A percentile compares a stretch with the other conserved stretches of the same genome.
Conservation (phyloP, 2,888 invertebrate genomes). For the Deladenus siricidicola region DNA sequence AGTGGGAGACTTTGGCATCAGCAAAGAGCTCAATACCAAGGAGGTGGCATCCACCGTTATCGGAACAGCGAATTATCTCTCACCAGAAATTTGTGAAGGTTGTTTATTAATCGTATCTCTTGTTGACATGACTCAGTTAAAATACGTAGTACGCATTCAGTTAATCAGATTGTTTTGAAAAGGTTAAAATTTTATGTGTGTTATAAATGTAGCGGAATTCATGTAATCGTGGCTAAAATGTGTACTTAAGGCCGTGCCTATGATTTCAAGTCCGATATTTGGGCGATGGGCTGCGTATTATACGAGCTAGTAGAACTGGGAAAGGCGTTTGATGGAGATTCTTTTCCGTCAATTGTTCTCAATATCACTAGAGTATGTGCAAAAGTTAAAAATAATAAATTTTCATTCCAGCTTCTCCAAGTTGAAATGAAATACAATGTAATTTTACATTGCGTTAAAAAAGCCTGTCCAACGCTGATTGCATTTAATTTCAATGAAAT, state of each 20-base stretch:
- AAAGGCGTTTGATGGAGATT: constrained; percentile 66
- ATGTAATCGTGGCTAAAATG: too few species aligned
- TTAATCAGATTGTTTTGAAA: too few species aligned
- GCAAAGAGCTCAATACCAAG: constrained; percentile 61
- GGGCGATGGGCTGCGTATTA: constrained; percentile 76
- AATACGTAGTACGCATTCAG: too few species aligned
- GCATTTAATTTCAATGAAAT: neutral
- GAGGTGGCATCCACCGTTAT: constrained; percentile 56
- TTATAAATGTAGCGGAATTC: too few species aligned
- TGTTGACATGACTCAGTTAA: too few species aligned
- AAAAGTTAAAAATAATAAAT: too few species aligned
- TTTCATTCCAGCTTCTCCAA: too few species aligned
- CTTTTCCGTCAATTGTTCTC: constrained; percentile 9
- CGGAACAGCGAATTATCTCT: constrained; percentile 56
- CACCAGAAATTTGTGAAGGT: constrained; percentile 69
- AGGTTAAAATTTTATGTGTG: too few species aligned
- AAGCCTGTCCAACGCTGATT: too few species aligned
- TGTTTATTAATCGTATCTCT: neutral
- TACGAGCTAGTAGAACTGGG: constrained; percentile 66
- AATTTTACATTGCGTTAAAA: too few species aligned
- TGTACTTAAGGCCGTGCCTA: constrained; percentile 53
- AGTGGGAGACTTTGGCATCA: constrained; percentile 69
- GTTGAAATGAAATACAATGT: too few species aligned
- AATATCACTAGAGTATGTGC: constrained; percentile 14
- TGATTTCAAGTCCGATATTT: constrained; percentile 73